Percentiles rank a stretch among this genome's conserved stretches.
Conservation (phyloP, 2,113 vertebrate genomes). For the Pterocles orientalis region DNA sequence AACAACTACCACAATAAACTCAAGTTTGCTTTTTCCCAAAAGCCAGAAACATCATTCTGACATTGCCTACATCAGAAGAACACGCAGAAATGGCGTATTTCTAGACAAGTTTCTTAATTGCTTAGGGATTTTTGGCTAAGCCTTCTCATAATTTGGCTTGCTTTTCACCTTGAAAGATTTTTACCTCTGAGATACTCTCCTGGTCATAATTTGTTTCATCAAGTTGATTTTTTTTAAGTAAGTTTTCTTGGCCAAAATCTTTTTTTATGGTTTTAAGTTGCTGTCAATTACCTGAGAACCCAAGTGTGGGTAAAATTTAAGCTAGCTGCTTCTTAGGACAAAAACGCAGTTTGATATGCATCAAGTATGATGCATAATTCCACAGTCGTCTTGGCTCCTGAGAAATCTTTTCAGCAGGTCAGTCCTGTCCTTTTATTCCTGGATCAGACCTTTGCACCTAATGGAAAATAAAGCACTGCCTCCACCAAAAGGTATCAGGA, state of each 20-base stretch:
- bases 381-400: not conserved
- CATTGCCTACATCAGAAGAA: not conserved
- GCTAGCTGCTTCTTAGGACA: not conserved
- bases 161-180: not conserved
- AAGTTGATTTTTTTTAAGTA: not conserved
- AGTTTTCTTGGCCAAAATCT: not conserved
- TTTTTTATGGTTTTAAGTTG: not conserved
- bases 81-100: not conserved
- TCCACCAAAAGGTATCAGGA: not conserved
- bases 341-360: not conserved
- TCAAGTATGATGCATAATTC: not conserved
- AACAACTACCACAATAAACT: not conserved
- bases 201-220: not conserved
- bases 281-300: not conserved
- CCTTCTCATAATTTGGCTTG: not conserved
- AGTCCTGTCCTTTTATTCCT: not conserved
- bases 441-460: not conserved
- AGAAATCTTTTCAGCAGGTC: not conserved
- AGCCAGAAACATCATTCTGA: not conserved
- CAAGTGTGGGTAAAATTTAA: not conserved
- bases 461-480: not conserved
- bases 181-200: not conserved
- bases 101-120: not conserved
- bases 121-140: not conserved
- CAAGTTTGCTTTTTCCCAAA: not conserved